Evolutionary conservation across 2,888 invertebrate genomes (phyloP), one percentile per base, ranked within the genome.

Genomic region (Clostera curtula): DNA sequence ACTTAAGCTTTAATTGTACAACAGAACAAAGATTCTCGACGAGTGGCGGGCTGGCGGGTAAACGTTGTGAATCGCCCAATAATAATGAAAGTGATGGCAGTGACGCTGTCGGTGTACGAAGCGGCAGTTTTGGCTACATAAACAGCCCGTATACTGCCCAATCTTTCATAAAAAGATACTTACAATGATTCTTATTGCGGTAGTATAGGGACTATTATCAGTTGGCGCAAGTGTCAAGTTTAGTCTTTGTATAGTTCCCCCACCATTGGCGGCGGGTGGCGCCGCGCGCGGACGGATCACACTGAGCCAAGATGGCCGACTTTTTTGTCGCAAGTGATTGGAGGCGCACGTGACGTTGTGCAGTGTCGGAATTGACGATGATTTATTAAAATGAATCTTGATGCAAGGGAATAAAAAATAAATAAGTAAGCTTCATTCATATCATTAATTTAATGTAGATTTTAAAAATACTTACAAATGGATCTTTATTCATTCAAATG

Each of bases 41-140:
- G 65, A 74, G 71, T 68, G 65, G 65, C 69, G 70, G 64, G 76
- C 79, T 68, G 65, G 65, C 69, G 70, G 64, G 76, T 79, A 79
- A 79, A 80, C 76, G 80, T 68, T 73, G 73, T 73, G 79, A 83
- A 85, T 85, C 79, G 84, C 71, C 80, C 76, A 82, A 85, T 85
- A 84, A 85, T 83, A 84, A 85, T 84, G 84, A 84, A 84, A 79
- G 72, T 75, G 83, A 83, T 77, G 76, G 80, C 68, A 62, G 66
- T 70, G 75, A 74, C 73, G 80, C 73, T 73, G 73, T 71, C 75
- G 77, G 76, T 80, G 79, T 82, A 83, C 83, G 80, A 83, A 83
- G 77, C 77, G 80, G 67, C 82, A 69, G 77, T 84, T 84, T 83
- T 67, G 80, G 82, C 82, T 77, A 83, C 80, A 82, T 84, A 84